Base-by-base conservation (phyloP, 1,140 invertebrate genomes). In the Procambarus virginalis region DNA sequence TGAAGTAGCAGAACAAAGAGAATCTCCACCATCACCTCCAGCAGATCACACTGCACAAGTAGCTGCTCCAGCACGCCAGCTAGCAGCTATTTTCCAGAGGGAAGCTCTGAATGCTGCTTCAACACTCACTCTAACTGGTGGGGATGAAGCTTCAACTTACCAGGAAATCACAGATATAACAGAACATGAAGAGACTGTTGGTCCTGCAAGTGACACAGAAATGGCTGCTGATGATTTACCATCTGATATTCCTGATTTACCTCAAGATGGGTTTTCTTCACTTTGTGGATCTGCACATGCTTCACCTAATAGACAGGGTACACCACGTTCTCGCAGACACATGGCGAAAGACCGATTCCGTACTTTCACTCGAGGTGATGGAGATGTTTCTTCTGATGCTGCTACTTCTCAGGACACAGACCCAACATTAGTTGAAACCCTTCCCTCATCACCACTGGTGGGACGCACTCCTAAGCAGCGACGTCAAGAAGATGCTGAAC, bases 1-100 rank as follows among this genome's bases (percentile, higher is more conserved):
- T 1, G 97, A 97, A 94, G 95, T 96, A 6, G 96, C 95, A 0
- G 96, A 97, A 90, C 86, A 86, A 64, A 81, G 89, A 49, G 84
- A 89, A 34, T 84, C 91, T 45, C 91, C 86, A 34, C 85, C 88
- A 9, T 89, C 88, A 22, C 88, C 88, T n/a, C 88, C 88, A 60
- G 88, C 80, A 64, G 88, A 89, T 68, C 88, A 84, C 46, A 89
- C 88, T 77, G 81, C 73, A 84, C 88, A 91, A 73, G 84, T 92
- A 75, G 86, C 92, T 22, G 93, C 92, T 90, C 93, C 93, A 58
- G 93, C 92, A 22, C 89, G 91, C 12, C 92, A 93, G 49, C 92
- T 93, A 84, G 93, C 92, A 70, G 92, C 92, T 76, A 88, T 93
- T 12, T 93, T 93, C 89, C 91, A 92, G 22, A 83, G 92, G 89